Conservation (phyloP, 2,888 invertebrate species). For the Camponotus fellah region DNA sequence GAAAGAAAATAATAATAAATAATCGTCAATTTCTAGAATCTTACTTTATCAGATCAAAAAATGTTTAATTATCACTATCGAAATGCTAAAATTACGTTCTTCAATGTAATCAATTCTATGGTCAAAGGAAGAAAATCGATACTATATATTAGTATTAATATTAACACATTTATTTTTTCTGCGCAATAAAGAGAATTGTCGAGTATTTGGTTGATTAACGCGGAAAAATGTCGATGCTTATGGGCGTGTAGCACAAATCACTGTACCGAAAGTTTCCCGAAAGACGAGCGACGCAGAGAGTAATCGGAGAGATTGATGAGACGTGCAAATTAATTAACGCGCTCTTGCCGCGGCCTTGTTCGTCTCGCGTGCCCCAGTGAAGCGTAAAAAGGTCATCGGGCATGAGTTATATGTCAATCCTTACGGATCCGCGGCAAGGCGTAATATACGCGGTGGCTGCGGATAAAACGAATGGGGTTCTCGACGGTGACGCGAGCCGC, state of each 20-base stretch:
- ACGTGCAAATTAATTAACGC: constrained; percentile 72
- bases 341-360: constrained; percentile 51
- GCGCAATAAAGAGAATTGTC: constrained; percentile 11
- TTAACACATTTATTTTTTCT: constrained; percentile 3
- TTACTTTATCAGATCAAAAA: neutral
- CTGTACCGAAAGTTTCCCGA: constrained; percentile 31
- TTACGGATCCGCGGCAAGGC: constrained; percentile 70
- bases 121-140: neutral
- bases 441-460: constrained; percentile 77
- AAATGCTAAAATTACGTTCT: neutral
- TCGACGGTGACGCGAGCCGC: constrained; percentile 75
- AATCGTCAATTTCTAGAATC: neutral
- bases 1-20: neutral
- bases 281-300: constrained; percentile 31
- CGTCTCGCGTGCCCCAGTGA: constrained; percentile 67
- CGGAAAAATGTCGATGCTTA: constrained; percentile 37
- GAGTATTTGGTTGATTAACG: neutral
- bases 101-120: neutral
- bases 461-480: constrained; percentile 82
- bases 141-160: neutral
- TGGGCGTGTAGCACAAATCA: constrained; percentile 17
- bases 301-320: constrained; percentile 36
- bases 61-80: neutral
- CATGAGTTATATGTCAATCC: constrained; percentile 81
- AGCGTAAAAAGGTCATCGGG: constrained; percentile 78